Percentiles rank a stretch among this genome's conserved stretches.
phyloP scores from a whole-genome alignment of 1,140 invertebrate genomes.

The Rhopalosiphum maidis region DNA sequence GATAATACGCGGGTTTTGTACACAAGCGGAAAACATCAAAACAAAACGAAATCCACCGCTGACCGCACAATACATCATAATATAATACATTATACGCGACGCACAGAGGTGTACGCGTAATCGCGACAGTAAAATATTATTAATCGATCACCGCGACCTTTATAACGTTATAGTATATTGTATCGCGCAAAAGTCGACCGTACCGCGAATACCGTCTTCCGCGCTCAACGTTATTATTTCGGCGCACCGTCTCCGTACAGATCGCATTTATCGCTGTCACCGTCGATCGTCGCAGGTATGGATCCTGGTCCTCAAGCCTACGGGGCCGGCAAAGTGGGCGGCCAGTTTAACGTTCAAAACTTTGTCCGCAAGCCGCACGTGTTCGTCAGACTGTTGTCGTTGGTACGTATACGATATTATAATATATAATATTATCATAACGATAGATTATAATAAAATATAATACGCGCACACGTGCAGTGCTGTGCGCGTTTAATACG shows the following conservation, averaged over 20 bases:
- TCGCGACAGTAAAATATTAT: neutral
- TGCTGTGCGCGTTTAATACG: no score
- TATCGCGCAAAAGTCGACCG: neutral
- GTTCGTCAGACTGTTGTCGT: slow-evolving; percentile 52
- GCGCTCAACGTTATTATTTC: neutral
- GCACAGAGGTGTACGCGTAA: no score
- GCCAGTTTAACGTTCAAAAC: slow-evolving; percentile 50
- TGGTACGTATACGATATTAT: slow-evolving; percentile 35
- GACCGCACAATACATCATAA: no score
- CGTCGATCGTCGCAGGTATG: neutral
- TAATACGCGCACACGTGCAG: no score
- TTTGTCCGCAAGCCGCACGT: slow-evolving; percentile 56
- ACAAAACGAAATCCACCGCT: neutral
- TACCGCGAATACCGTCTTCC: neutral
- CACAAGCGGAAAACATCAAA: slow-evolving; percentile 11
- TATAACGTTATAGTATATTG: neutral
- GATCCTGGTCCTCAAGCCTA: slow-evolving; percentile 58
- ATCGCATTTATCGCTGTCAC: neutral
- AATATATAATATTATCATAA: no score
- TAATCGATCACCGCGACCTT: neutral
- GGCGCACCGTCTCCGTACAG: neutral
- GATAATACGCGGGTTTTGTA: slow-evolving; percentile 13
- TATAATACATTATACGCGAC: neutral
- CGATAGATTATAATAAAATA: no score
- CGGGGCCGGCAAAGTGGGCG: slow-evolving; percentile 52